phyloP scores from a whole-genome alignment of 2,797 vertebrate species.

The Petrocephalus sullivani region DNA sequence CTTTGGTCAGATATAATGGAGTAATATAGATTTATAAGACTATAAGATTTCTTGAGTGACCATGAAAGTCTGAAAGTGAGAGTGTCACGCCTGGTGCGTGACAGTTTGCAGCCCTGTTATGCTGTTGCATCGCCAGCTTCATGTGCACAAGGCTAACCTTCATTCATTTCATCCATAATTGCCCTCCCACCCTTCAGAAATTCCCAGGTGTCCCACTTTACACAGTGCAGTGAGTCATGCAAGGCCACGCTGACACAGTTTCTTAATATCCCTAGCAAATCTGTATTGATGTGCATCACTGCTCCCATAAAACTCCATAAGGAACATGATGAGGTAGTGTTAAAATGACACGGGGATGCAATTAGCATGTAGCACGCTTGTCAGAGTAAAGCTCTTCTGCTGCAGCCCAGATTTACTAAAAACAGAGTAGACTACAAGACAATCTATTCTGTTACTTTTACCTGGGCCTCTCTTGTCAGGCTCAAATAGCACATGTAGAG shows the following conservation, averaged over 20 bases:
- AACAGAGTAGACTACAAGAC: not conserved
- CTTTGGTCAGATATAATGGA: no score
- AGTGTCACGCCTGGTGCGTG: no score
- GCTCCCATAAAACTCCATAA: not conserved
- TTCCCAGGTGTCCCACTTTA: constrained; percentile 28
- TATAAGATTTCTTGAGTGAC: no score
- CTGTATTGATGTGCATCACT: not conserved
- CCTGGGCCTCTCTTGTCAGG: not conserved
- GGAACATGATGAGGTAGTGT: constrained; percentile 23
- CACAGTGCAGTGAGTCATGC: constrained; percentile 31
- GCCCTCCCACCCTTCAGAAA: not conserved
- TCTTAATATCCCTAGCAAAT: not conserved
- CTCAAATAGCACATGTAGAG: not conserved
- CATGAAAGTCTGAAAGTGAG: no score
- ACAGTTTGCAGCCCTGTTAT: no score
- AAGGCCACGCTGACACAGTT: not conserved
- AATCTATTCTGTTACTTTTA: not conserved
- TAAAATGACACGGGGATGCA: constrained; percentile 62
- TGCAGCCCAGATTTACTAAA: not conserved
- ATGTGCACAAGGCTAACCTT: not conserved
- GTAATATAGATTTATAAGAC: no score
- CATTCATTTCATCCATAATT: constrained; percentile 7
- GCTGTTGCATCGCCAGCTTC: not conserved
- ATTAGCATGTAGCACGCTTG: constrained; percentile 44
- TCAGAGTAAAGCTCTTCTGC: not conserved